Evolutionary conservation across 2,797 vertebrate genomes (phyloP), one percentile per base, ranked within the genome.

Genomic region (Ammospiza maritima): DNA sequence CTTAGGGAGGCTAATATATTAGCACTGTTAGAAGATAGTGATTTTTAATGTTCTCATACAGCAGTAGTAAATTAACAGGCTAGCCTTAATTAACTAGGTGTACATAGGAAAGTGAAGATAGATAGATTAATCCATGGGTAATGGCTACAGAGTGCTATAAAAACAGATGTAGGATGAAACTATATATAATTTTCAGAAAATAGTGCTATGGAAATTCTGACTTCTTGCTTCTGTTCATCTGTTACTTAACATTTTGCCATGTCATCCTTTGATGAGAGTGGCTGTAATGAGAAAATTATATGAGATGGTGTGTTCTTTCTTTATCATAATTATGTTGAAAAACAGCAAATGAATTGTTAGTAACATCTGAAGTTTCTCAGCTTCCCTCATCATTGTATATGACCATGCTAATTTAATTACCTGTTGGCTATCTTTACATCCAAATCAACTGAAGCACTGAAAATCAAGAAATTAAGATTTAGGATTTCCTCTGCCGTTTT

Each of bases 1-100:
- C 69, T 95, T 58, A 80, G 62, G 34, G 74, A 96, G 61, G 48
- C 78, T 83, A 96, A 93, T 87, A 53, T 61, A 92, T 78, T 94
- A 76, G 54, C 34, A 60, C 50, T 64, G 45, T 66, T 89, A 74
- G 44, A 72, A 73, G 66, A 67, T 27, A 30, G 26, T 65, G 34
- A 48, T 90, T 30, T 71, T 42, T 82, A 76, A 86, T 2, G 2
- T 70, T 92, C 56, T 77, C 30, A 60, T 65, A 23, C 32, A 34
- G 42, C 38, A 45, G 13, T 48, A 71, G 64, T 60, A 69, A 90
- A 74, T 70, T 54, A 86, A 87, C 30, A 58, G 25, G 13, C 8
- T 65, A 38, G 29, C 70, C 40, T 70, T 91, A 64, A 72, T 85
- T 81, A 94, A 64, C 18, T 45, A 29, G 15, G 32, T 38, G 6